Evolutionary conservation across 1,140 invertebrate genomes (phyloP), one percentile per base, ranked within the genome.

Genomic region (Artemia franciscana): DNA sequence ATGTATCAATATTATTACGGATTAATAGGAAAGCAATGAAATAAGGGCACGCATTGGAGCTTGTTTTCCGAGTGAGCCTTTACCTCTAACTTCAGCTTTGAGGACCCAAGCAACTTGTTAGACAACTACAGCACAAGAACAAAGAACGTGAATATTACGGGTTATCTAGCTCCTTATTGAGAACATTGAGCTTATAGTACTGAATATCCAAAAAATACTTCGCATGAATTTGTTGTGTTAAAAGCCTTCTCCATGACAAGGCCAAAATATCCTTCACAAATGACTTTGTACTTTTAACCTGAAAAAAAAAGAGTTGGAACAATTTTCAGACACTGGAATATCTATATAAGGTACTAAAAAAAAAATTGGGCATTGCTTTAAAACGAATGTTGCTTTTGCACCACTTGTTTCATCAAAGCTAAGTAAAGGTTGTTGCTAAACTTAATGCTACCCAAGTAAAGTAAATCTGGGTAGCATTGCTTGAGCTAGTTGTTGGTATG

Each of bases 141-240:
- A 59, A 30, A 21, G 24, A 24, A 65, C 18, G 62, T 28, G 7
- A 18, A 24, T 71, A 75, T 72, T 69, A 78, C 76, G 78, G 77
- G 68, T 80, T 80, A 67, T 80, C 78, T 30, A 77, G 68, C 24
- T 61, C 67, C 62, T 73, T 71, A 59, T 75, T 69, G 5, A 77
- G 26, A 24, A 77, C 70, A 71, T 79, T 79, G 18, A 79, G 63
- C 9, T 71, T 67, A 67, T 79, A 79, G 65, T 76, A 79, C 12
- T 72, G 67, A 56, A 74, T 70, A 28, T 73, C 72, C 26, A 65
- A 69, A 67, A 79, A 79, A 68, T 80, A 80, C 15, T 68, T 30
- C n/a, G 66, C 26, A 66, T 80, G 78, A 7, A 79, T 64, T 39
- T 66, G 62, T 58, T 63, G 67, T 9, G 73, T 75, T 4, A 80